Conservation (phyloP, 2,113 vertebrate genomes). For the Typhlomys cinereus region DNA sequence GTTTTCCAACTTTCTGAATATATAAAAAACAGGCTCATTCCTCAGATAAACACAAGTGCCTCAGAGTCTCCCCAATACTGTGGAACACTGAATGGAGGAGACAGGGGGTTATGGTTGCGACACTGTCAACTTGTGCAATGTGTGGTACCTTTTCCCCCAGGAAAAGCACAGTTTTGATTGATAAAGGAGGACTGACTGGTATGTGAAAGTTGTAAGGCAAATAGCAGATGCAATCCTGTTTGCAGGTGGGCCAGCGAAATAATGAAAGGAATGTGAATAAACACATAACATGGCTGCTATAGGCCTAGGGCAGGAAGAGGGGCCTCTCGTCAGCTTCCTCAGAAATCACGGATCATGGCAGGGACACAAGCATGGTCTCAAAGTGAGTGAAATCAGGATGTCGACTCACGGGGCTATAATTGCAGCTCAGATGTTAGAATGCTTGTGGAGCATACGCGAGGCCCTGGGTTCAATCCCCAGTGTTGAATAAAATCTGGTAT, state of each 20-base stretch:
- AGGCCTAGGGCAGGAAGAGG: not conserved
- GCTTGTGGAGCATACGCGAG: not conserved
- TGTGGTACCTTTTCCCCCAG: not conserved
- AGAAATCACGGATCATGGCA: not conserved
- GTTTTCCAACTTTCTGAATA: constrained; percentile 21
- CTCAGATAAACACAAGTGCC: not conserved
- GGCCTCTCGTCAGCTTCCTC: not conserved
- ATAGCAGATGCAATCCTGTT: not conserved
- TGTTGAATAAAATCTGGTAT: not conserved
- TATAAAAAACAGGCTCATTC: constrained; percentile 1
- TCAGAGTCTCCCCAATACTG: not conserved
- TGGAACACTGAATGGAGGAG: not conserved
- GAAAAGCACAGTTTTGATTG: not conserved
- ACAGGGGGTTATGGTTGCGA: not conserved
- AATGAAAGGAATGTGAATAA: not conserved
- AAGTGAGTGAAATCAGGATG: not conserved
- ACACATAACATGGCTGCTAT: not conserved
- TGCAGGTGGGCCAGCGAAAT: not conserved
- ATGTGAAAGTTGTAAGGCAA: constrained; percentile 1
- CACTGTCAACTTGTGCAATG: not conserved
- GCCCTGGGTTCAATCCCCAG: not conserved
- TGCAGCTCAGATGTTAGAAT: not conserved
- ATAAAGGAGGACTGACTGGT: not conserved
- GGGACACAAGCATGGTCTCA: not conserved
- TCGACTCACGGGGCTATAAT: not conserved